phyloP scores from a whole-genome alignment of 1,140 invertebrate species.

The Zophobas morio region DNA sequence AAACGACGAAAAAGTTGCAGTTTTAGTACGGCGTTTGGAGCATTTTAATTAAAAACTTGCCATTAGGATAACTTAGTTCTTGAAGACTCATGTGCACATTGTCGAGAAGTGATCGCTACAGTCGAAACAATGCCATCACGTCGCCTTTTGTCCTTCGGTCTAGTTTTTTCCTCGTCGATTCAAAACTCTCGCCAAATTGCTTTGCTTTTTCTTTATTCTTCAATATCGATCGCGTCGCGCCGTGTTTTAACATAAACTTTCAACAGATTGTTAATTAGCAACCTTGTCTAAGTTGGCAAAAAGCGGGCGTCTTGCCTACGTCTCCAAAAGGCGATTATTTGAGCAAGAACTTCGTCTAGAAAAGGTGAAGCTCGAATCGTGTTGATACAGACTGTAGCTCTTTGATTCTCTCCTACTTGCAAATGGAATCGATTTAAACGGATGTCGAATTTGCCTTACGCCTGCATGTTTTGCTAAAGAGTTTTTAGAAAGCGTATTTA shows the following conservation, averaged over 20 bases:
- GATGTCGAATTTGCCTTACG: slow-evolving; percentile 15
- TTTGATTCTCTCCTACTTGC: slow-evolving; percentile 2
- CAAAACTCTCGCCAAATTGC: background rate
- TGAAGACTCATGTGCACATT: too few species aligned
- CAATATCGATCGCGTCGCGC: background rate
- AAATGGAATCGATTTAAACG: slow-evolving; percentile 15
- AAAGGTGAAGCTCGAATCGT: background rate
- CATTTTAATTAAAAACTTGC: slow-evolving; percentile 17
- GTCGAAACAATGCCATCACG: too few species aligned
- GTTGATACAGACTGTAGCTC: slow-evolving; percentile 2
- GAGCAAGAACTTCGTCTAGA: background rate
- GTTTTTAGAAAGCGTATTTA: slow-evolving; percentile 8
- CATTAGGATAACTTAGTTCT: background rate
- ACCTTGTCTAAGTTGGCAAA: background rate
- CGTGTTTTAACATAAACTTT: background rate
- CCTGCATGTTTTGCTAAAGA: slow-evolving; percentile 21
- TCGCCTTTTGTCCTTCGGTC: too few species aligned
- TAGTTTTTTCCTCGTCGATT: background rate
- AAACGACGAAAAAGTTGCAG: background rate
- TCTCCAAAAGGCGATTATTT: background rate
- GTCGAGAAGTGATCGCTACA: too few species aligned
- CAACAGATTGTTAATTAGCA: background rate
- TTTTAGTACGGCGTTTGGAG: slow-evolving; percentile 1
- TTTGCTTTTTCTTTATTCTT: too few species aligned
- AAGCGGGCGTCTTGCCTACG: background rate